phyloP scores from a whole-genome alignment of 2,797 vertebrate species.

The Onychomys torridus region DNA sequence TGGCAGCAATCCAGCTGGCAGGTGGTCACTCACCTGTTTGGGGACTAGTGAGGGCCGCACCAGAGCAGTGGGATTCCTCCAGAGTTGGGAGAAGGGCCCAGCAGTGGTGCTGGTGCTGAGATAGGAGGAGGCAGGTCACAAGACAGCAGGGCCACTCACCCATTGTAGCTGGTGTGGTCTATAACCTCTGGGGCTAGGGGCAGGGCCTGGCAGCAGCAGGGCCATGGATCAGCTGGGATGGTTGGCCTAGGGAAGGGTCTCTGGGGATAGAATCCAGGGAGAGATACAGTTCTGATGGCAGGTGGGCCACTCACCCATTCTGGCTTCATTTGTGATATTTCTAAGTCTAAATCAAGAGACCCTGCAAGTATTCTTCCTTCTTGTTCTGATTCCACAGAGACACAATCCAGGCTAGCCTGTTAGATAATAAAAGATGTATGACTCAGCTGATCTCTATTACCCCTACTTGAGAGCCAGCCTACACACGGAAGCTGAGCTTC shows the following conservation, averaged over 20 bases:
- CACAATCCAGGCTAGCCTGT: background rate
- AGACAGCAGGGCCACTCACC: background rate
- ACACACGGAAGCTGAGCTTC: conserved; percentile 2
- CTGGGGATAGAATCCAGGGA: background rate
- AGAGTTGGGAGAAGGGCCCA: background rate
- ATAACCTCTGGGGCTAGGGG: background rate
- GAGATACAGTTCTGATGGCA: background rate
- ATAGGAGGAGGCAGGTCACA: background rate
- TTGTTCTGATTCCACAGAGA: conserved; percentile 8
- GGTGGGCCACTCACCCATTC: background rate
- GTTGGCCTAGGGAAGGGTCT: background rate
- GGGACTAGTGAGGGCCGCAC: background rate
- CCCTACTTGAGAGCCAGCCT: background rate
- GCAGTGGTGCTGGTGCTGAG: background rate
- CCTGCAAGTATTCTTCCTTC: background rate
- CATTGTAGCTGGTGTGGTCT: background rate
- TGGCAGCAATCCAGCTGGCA: background rate
- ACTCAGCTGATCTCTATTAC: background rate
- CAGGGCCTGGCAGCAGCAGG: background rate
- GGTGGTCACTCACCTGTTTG: background rate
- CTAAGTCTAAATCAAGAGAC: conserved; percentile 24
- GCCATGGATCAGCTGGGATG: background rate
- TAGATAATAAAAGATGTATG: background rate
- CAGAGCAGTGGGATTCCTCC: background rate
- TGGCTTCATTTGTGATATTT: background rate